Base-by-base conservation (phyloP, 2,113 vertebrate species). In the Microcebus lehilahytsara region DNA sequence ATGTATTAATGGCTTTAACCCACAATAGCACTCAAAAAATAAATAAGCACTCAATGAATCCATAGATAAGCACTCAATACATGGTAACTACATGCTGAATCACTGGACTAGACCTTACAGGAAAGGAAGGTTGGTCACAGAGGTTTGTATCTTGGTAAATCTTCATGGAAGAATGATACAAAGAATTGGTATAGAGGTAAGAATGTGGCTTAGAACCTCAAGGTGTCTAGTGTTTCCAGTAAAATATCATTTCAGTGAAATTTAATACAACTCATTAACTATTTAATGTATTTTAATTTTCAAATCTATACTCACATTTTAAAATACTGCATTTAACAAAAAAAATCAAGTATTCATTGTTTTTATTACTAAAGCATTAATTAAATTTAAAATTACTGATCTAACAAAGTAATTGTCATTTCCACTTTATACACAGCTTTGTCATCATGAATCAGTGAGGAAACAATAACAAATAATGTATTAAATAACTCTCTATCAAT, bases 311-410 rank as follows among this genome's bases (percentile, higher is more conserved):
- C 6, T 40, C 80, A 83, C 40, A 80, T 60, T 84, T 62, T 80
- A 75, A 94, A 74, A 72, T 40, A 60, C 1, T 72, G 34, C 83
- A 20, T 37, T 89, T 64, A 89, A 75, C 27, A 93, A 83, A 78
- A 83, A 78, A 88, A 60, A 23, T 51, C 53, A 79, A 64, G 19
- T 79, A 69, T 16, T 66, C 16, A 74, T 22, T 34, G 46, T 67
- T 64, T 64, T 75, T 67, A 66, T 12, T 89, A 80, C 46, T 62
- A 91, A 85, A 69, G 10, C 34, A 60, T 60, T 77, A 77, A 75
- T 46, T 91, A 32, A 81, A 86, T 17, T 51, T 95, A 51, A 89
- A 92, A 89, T 66, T 64, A 72, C 14, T 79, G 56, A 95, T 64
- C 64, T 34, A 64, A 27, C 40, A 80, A 91, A 84, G 23, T 64